Evolutionary conservation across 1,140 invertebrate species (phyloP).

Genomic region (Dreissena rostriformis): DNA sequence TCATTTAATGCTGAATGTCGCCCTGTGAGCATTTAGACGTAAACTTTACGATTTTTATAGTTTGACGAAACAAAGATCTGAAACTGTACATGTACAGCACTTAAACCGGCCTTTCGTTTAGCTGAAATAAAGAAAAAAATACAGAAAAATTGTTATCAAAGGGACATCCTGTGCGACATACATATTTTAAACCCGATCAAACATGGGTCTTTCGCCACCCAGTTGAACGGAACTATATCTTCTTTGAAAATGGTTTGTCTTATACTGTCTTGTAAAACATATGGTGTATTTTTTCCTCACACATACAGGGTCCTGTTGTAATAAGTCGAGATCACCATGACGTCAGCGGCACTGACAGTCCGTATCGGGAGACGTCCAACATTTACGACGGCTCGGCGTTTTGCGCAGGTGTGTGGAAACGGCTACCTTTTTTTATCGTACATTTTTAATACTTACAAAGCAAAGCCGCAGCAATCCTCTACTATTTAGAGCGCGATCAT

Average conservation of each 20-base stretch:
- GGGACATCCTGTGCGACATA: not conserved
- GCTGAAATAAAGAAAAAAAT: too few relatives aligned
- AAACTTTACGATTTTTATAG: not conserved
- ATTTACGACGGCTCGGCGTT: constrained; percentile 87
- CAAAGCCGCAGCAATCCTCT: too few relatives aligned
- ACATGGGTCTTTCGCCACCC: not conserved
- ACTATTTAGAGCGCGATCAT: too few relatives aligned
- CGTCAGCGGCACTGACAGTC: constrained; percentile 88
- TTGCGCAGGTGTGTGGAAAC: constrained; percentile 82
- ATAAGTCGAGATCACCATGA: constrained; percentile 88
- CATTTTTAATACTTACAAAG: too few relatives aligned
- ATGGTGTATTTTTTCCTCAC: too few relatives aligned
- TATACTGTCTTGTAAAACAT: too few relatives aligned
- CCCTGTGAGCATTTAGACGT: not conserved
- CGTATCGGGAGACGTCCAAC: constrained; percentile 87
- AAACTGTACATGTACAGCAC: not conserved
- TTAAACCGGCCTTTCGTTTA: not conserved
- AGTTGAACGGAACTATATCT: too few relatives aligned
- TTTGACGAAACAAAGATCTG: not conserved
- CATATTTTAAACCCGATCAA: not conserved
- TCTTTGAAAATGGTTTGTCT: too few relatives aligned
- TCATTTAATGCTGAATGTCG: not conserved
- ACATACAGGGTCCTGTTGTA: constrained; percentile 84
- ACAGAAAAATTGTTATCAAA: too few relatives aligned
- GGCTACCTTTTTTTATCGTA: too few relatives aligned